Base-by-base conservation (phyloP, 2,888 invertebrate genomes). In the Rhopalosiphum nymphaeae region DNA sequence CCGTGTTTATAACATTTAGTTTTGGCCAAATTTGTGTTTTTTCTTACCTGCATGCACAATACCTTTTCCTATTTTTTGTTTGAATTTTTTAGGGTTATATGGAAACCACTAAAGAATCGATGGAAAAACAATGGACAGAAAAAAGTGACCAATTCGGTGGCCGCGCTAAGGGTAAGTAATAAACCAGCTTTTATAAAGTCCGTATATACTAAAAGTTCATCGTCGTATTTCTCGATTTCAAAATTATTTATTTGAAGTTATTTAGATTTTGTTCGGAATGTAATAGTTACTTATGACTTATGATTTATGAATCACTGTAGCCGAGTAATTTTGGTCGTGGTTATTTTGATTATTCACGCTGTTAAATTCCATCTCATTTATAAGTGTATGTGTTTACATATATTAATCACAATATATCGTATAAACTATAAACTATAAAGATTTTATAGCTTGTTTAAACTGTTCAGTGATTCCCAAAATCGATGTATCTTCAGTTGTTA, bases 81-180 rank as follows among this genome's bases (percentile, higher is more conserved):
- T 92, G 89, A 36, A 42, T 49, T n/a, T 96, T 96, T 95, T 97
- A 98, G 98, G 98, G 98, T 96, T 97, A 97, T 96, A 98, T 98
- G 96, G 97, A 97, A 96, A 96, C 97, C 96, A 97, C 97, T 96
- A 98, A 98, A 97, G 98, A 98, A 96, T 96, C 96, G 96, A 96
- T 97, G 96, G 98, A 99, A 97, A 98, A 98, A 97, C 96, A 97
- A 96, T 99, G 98, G 98, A 97, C 97, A 95, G 98, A 98, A 96
- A 98, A 97, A 96, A 97, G 97, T 96, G 97, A 98, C 95, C 98
- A 98, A 96, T 98, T 98, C 96, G 97, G 97, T 96, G 97, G 97
- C 96, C 98, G 98, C 96, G 98, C 98, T 96, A 98, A 98, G 97
- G 97, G 98, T 98, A 97, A 97, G 98, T 97, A 95, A 91, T n/a